A percentile compares a stretch with the other conserved stretches of the same genome.
Conservation (phyloP, 2,888 invertebrate species). For the Fragum fragum region DNA sequence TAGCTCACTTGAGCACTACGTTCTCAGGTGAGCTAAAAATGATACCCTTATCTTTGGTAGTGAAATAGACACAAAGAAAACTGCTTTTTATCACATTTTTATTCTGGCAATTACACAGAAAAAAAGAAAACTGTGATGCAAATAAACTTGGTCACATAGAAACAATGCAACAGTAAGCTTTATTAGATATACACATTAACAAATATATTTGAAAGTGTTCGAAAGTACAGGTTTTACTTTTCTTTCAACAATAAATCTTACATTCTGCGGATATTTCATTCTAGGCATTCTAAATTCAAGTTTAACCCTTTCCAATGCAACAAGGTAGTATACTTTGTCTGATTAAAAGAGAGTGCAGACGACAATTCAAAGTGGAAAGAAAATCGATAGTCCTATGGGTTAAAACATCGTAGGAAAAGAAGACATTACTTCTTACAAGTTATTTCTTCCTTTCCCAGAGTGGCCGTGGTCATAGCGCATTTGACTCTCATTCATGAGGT, state of each 20-base stretch:
- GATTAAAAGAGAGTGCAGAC: no score
- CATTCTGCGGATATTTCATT: no score
- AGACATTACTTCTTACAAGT: no score
- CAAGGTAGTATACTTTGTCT: no score
- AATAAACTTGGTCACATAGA: slow-evolving; percentile 60
- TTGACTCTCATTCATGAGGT: no score
- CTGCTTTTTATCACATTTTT: slow-evolving; percentile 54
- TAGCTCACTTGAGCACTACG: background rate
- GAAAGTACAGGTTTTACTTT: background rate
- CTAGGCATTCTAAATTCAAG: no score
- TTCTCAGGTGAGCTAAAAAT: slow-evolving; percentile 2
- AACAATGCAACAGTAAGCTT: slow-evolving; percentile 60
- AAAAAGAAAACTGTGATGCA: slow-evolving; percentile 52
- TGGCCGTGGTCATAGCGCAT: no score
- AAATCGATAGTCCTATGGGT: no score
- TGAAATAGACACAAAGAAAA: background rate
- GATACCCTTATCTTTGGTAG: background rate
- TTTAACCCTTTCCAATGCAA: no score
- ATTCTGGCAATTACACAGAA: slow-evolving; percentile 70
- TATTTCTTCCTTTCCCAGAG: no score
- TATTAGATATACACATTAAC: slow-evolving; percentile 17
- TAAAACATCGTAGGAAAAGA: no score
- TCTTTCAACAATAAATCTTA: background rate
- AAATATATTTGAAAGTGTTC: slow-evolving; percentile 15
- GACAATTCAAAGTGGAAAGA: no score